Evolutionary conservation across 1,140 invertebrate species (phyloP).

Genomic region (Branchinecta lynchi): DNA sequence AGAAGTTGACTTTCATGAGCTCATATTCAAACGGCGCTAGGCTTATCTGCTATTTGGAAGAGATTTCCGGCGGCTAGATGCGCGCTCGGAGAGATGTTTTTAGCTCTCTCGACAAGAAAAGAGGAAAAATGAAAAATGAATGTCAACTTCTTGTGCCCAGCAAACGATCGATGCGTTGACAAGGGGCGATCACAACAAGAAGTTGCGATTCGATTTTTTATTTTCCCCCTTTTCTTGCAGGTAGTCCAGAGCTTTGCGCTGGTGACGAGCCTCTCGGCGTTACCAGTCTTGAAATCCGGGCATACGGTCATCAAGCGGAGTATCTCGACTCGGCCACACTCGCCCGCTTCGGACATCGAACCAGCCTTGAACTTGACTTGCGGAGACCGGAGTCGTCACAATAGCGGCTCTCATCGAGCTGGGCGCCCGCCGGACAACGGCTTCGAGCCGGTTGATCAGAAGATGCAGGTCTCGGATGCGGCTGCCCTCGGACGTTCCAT

Average conservation of each 20-base stretch:
- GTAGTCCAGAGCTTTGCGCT: background rate
- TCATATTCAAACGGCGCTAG: background rate
- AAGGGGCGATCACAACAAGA: slow-evolving; percentile 16
- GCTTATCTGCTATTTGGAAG: background rate
- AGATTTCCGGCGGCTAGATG: background rate
- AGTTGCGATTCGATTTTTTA: slow-evolving; percentile 20
- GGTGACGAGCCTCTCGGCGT: no score
- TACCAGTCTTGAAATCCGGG: background rate
- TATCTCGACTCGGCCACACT: background rate
- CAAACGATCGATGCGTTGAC: slow-evolving; percentile 10
- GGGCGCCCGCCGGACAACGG: background rate
- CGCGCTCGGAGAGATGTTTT: background rate
- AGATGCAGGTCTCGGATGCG: background rate
- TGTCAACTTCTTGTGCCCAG: slow-evolving; percentile 73
- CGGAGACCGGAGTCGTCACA: background rate
- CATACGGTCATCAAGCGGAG: background rate
- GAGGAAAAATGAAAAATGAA: slow-evolving; percentile 43
- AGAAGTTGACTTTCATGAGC: slow-evolving; percentile 11
- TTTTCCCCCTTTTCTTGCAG: slow-evolving; percentile 13
- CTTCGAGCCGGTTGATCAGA: background rate
- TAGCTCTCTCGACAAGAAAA: background rate
- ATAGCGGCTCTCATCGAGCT: background rate
- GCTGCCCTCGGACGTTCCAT: background rate
- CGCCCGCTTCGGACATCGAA: background rate
- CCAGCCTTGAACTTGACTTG: background rate